Evolutionary conservation across 2,888 invertebrate species (phyloP), one percentile per base, ranked within the genome.

Genomic region (Leucoptera coffeella): DNA sequence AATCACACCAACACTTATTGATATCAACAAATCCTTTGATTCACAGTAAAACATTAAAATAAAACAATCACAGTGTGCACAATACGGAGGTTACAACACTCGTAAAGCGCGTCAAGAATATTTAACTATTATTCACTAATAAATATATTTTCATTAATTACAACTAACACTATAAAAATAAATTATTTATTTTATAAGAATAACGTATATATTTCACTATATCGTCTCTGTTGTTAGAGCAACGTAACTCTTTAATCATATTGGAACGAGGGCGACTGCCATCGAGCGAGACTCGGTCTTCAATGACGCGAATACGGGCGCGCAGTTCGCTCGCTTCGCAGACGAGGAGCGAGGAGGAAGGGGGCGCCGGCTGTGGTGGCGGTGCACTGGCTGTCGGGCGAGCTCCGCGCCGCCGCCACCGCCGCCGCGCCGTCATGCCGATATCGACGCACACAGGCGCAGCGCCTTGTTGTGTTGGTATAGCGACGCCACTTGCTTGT

Each of bases 241-340:
- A 54, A 49, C 46, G 51, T 47, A 52, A 41, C 58, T 56, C 59
- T 56, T 52, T 58, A 55, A 58, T 65, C 67, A 69, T 69, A 60
- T 64, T 67, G 67, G 62, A 65, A 62, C 64, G 49, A 55, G 52
- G 46, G 56, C 67, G 67, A 53, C 64, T 64, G 61, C 65, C 65
- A 62, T 60, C 61, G 58, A 67, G 58, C 64, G 54, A 62, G 61
- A 59, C 67, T 67, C 65, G 67, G 65, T 67, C 59, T 62, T 67
- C 61, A 69, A 69, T 69, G 67, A 67, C 67, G 67, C 67, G 64
- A 51, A 58, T 51, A 50, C 47, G 48, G 4, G 23, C 15, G 50
- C 55, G 59, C 62, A 53, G 55, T 15, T 4, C 25, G 25, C 22
- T 22, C 7, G 50, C 62, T 55, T 61, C 62, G 57, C 60, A 59